Conservation (phyloP, 2,113 vertebrate genomes). For the Callospermophilus lateralis region DNA sequence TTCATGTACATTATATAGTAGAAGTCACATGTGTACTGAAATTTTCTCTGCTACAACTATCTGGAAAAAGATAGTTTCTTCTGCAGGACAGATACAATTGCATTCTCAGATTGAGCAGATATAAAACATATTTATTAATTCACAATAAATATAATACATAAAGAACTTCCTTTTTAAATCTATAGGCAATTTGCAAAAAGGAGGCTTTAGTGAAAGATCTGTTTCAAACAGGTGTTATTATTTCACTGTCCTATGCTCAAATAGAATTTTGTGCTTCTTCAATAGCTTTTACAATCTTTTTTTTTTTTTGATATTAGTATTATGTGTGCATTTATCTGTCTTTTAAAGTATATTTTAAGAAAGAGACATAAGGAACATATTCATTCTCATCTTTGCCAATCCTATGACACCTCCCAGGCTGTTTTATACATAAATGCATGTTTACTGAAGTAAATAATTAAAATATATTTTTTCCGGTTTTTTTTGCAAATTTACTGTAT, state of each 20-base stretch:
- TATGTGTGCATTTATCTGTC: background rate
- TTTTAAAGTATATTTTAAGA: constrained; percentile 30
- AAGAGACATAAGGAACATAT: background rate
- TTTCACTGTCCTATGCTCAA: background rate
- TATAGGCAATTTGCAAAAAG: background rate
- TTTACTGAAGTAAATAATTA: background rate
- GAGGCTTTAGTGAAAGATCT: background rate
- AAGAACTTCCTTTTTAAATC: background rate
- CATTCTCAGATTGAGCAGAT: background rate
- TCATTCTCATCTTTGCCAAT: background rate
- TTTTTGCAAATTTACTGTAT: background rate
- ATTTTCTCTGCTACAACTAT: background rate
- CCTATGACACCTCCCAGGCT: background rate
- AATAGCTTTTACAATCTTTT: background rate
- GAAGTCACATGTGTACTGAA: background rate
- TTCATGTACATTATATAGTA: background rate
- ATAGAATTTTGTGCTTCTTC: background rate
- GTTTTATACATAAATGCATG: background rate
- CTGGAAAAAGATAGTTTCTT: background rate
- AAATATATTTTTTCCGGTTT: background rate
- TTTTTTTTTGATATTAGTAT: background rate
- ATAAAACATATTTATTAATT: constrained; percentile 26
- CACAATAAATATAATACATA: background rate
- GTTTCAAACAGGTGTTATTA: background rate
- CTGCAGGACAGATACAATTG: background rate